Evolutionary conservation across 2,888 invertebrate species (phyloP).

Genomic region (Catocala sponsa): DNA sequence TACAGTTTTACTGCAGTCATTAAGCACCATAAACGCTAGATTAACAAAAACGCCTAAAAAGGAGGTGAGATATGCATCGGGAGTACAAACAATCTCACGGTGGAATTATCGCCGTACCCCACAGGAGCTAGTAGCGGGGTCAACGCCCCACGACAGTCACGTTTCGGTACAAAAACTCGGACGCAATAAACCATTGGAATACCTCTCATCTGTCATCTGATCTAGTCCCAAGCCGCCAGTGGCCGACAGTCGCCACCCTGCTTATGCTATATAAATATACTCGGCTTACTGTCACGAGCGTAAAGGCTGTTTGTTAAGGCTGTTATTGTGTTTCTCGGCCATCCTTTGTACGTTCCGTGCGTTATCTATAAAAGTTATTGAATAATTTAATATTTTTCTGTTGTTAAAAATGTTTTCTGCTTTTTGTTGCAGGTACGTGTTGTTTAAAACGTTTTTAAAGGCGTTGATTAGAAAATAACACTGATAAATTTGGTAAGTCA

Average conservation of each 20-base stretch:
- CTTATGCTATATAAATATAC: conserved; percentile 65
- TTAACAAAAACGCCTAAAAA: conserved; percentile 62
- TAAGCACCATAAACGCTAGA: conserved; percentile 55
- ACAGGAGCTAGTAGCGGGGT: conserved; percentile 77
- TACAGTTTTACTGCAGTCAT: conserved; percentile 44
- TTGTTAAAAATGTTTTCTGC: conserved; percentile 52
- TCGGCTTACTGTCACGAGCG: conserved; percentile 75
- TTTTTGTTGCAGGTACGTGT: conserved; percentile 80
- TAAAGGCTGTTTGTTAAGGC: conserved; percentile 73
- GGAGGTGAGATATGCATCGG: conserved; percentile 69
- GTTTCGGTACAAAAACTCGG: conserved; percentile 72
- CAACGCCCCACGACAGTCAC: conserved; percentile 74
- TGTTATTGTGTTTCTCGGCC: conserved; percentile 68
- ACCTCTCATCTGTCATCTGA: conserved; percentile 81
- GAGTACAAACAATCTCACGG: conserved; percentile 68
- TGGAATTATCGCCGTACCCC: conserved; percentile 68
- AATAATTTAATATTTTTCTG: conserved; percentile 50
- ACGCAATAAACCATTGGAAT: conserved; percentile 78
- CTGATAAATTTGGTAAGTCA: conserved; percentile 18
- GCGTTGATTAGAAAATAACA: conserved; percentile 27
- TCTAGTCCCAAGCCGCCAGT: conserved; percentile 42
- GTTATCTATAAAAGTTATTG: conserved; percentile 62
- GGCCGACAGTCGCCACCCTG: conserved; percentile 64
- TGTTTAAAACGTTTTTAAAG: conserved; percentile 31
- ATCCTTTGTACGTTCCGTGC: conserved; percentile 60